Evolutionary conservation across 2,888 invertebrate species (phyloP).

Genomic region (Cylloceria caligata): DNA sequence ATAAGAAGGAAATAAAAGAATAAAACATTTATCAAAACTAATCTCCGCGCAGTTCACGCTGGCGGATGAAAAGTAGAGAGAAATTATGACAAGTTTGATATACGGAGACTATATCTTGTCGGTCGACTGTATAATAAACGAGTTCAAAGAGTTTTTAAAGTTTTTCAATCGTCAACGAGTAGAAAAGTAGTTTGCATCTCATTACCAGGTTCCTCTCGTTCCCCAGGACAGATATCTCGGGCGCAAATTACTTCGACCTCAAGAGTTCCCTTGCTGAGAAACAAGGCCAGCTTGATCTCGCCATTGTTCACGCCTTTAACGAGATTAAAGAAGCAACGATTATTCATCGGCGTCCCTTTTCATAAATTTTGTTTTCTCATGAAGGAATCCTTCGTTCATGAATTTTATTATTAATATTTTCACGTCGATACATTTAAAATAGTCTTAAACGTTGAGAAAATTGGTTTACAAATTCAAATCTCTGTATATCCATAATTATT

Average conservation of each 20-base stretch:
- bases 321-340: constrained; percentile 7
- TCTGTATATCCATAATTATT: no score
- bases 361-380: constrained; percentile 9
- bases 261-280: constrained; percentile 95
- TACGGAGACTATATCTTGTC: background rate
- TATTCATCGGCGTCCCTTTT: constrained; percentile 13
- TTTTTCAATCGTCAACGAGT: constrained; percentile 58
- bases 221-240: constrained; percentile 89
- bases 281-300: constrained; percentile 94
- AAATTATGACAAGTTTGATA: background rate
- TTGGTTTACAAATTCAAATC: no score
- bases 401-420: no score
- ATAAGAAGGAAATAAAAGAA: background rate
- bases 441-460: no score
- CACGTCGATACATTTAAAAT: no score
- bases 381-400: background rate
- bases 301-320: constrained; percentile 88
- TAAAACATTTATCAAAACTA: background rate
- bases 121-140: background rate
- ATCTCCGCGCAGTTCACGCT: background rate
- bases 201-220: constrained; percentile 89
- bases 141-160: constrained; percentile 34
- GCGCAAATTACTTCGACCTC: constrained; percentile 94
- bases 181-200: constrained; percentile 62
- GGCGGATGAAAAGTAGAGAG: background rate